Base-by-base conservation (phyloP, 1,140 invertebrate genomes). In the Lithobius niger region DNA sequence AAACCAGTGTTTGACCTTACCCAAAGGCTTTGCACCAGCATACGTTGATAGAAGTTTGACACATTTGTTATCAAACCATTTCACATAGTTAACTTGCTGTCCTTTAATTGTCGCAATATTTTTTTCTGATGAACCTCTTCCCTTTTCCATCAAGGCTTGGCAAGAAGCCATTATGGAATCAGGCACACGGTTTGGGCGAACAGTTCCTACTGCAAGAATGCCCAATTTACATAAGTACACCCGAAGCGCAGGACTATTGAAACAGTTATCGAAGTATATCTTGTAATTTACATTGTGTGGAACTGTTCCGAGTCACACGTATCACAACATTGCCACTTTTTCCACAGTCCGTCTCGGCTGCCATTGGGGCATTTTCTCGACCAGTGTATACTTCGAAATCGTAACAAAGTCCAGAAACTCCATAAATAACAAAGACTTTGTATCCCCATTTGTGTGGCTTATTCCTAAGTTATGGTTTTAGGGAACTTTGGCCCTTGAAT, bases 401-500 rank as follows among this genome's bases (percentile, higher is more conserved):
- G 49, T 64, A 54, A 16, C 56, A 56, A 1, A 65, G 27, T 27
- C 62, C 62, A 18, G 26, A 36, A 2, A 27, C 55, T 45, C 55
- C 59, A 47, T 51, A 27, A 24, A 56, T 31, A 3, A 54, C 51
- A 57, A 56, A 60, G 10, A 64, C 26, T 55, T 64, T 62, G 42
- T 58, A 61, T 4, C 63, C 61, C 62, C 60, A 62, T 54, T 60
- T 59, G 13, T 65, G 36, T 2, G 57, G 62, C 55, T 64, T 64
- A 25, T 55, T 54, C n/a, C 27, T 56, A 6, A 60, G 57, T 44
- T 65, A 64, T 45, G 57, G 53, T 48, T 71, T 70, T 50, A 69
- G 65, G 55, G 60, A 59, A 58, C 69, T 62, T 48, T 58, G 55
- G 3, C 69, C 67, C 65, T 71, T 74, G 36, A 66, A 73, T 13